Evolutionary conservation across 2,797 vertebrate genomes (phyloP).

Genomic region (Chloroceryle amazona): DNA sequence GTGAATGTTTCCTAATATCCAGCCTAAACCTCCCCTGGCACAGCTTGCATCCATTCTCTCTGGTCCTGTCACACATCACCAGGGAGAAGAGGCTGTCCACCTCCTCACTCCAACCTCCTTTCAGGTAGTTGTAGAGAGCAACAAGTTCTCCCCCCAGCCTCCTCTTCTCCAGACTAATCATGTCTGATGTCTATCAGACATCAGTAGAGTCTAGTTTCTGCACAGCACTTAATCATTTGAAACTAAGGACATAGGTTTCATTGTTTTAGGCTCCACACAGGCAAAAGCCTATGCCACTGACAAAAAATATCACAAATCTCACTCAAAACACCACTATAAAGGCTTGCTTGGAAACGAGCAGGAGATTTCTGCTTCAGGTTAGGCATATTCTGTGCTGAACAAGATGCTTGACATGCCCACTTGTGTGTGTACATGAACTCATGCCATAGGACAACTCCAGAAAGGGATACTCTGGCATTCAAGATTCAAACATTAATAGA

Average conservation of each 20-base stretch:
- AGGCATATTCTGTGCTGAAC: neutral
- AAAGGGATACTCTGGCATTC: neutral
- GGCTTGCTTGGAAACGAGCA: neutral
- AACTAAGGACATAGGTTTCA: neutral
- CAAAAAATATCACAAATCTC: neutral
- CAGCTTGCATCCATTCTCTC: no score
- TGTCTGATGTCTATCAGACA: neutral
- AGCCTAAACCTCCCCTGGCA: no score
- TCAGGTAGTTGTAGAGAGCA: no score
- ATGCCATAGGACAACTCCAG: neutral
- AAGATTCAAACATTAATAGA: neutral
- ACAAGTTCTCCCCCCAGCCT: no score
- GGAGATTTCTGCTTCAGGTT: neutral
- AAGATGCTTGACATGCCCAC: rapidly evolving
- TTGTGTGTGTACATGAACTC: neutral
- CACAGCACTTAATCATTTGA: constrained; percentile 1
- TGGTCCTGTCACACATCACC: no score
- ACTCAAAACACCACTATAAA: neutral
- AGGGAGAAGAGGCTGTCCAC: no score
- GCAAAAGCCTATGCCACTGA: neutral
- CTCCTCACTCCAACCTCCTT: no score
- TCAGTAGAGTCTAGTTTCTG: neutral
- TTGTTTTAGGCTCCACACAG: neutral
- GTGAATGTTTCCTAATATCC: no score
- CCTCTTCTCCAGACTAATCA: no score